Evolutionary conservation across 1,140 invertebrate genomes (phyloP), one percentile per base, ranked within the genome.

Genomic region (Drosophila sucinea): DNA sequence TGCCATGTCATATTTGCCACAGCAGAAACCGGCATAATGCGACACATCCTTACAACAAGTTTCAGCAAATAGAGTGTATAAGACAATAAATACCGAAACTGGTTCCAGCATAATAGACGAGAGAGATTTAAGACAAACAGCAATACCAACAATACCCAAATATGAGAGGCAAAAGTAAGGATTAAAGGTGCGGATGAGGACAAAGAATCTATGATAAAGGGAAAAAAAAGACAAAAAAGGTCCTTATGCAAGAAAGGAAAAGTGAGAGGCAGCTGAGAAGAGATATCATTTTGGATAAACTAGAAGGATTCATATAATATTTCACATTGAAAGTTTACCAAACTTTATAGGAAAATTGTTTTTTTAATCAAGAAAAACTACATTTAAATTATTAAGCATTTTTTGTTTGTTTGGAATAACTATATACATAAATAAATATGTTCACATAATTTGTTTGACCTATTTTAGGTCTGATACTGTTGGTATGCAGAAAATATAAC

Each of bases 41-140:
- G 60, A 63, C 58, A 41, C 17, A 65, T 61, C 57, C 73, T 29
- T 61, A 54, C 4, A 38, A 47, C 60, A 56, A 65, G 65, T 41
- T 33, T 64, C 40, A 54, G 62, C 55, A 47, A 55, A 25, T 10
- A 27, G 81, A 77, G 68, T 69, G 30, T 75, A 40, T 83, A 79
- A 83, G 75, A 79, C 75, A 72, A 67, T 84, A 80, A 84, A 70
- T 65, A 75, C 73, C 38, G 69, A 67, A 84, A 84, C 81, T 84
- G 81, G 73, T 84, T 70, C 56, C 61, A 27, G 68, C 38, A 54
- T 47, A 32, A 63, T 8, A 58, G 55, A 33, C 7, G 6, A 25
- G 17, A 57, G 17, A 57, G 32, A 25, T 4, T 35, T 35, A 25
- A 1, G 17, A 25, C 4, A 33, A 23, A 23, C 30, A 35, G 10